phyloP scores from a whole-genome alignment of 2,797 vertebrate genomes.

The Chelon auratus region DNA sequence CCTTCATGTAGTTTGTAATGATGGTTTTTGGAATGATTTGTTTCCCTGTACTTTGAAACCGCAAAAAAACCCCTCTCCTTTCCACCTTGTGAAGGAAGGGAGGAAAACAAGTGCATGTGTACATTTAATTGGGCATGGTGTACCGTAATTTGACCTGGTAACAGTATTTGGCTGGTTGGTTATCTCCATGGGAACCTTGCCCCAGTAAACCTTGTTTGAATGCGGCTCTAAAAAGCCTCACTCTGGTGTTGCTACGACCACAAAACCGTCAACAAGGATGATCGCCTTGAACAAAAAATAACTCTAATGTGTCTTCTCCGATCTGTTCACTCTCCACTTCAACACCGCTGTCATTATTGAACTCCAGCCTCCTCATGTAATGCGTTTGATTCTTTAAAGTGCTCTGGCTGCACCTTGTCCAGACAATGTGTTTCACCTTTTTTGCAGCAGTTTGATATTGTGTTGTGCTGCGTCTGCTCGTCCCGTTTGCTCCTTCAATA shows the following conservation, averaged over 20 bases:
- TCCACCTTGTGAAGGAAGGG: constrained; percentile 48
- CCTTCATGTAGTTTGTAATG: too few species aligned
- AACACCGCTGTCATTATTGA: constrained; percentile 8
- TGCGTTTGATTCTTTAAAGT: neutral
- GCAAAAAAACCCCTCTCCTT: neutral
- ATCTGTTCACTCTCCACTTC: constrained; percentile 15
- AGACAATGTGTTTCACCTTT: neutral
- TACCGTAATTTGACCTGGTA: constrained; percentile 57
- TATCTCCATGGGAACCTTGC: constrained; percentile 64
- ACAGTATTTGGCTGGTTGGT: constrained; percentile 41
- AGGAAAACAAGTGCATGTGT: constrained; percentile 39
- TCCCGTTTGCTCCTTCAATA: neutral
- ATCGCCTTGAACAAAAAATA: constrained; percentile 36
- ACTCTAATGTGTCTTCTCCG: constrained; percentile 19
- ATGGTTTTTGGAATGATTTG: too few species aligned
- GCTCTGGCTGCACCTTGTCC: neutral
- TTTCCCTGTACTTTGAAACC: too few species aligned
- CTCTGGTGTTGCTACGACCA: constrained; percentile 25
- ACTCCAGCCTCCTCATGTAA: constrained; percentile 4
- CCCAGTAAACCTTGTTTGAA: constrained; percentile 25
- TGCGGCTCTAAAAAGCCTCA: constrained; percentile 30
- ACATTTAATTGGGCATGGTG: constrained; percentile 27
- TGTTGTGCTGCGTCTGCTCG: constrained; percentile 1
- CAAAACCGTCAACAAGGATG: constrained; percentile 26
- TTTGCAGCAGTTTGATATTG: neutral